Percentiles rank a stretch among this genome's conserved stretches.
Evolutionary conservation across 2,797 vertebrate genomes (phyloP).

Genomic region (Hypotaenidia philippensis): DNA sequence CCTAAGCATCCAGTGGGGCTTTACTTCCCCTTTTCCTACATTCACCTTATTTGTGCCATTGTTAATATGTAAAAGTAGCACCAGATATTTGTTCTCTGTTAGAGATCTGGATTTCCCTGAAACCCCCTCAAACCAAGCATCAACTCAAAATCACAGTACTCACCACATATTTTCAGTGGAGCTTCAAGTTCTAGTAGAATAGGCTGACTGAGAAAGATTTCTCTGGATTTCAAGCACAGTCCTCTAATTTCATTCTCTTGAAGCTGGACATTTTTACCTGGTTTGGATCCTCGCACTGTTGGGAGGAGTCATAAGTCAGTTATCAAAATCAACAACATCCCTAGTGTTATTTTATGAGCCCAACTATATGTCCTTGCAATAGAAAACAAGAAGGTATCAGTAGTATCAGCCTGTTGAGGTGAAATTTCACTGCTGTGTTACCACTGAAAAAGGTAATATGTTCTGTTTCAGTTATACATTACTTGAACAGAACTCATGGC

Average conservation of each 20-base stretch:
- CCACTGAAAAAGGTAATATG: not conserved
- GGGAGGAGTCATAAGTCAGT: constrained; percentile 33
- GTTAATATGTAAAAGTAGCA: not conserved
- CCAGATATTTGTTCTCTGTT: not conserved
- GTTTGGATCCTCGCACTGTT: constrained; percentile 95
- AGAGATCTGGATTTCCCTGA: not conserved
- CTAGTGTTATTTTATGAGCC: not conserved
- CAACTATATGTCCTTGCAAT: not conserved
- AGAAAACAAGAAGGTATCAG: not conserved
- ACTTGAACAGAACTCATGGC: not conserved
- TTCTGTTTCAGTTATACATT: not conserved
- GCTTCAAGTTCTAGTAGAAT: constrained; percentile 98
- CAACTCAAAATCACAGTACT: constrained; percentile 48
- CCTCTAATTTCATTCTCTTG: constrained; percentile 98
- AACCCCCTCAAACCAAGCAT: not conserved
- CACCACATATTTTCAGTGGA: constrained; percentile 97
- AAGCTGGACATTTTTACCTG: constrained; percentile 97
- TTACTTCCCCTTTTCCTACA: not conserved
- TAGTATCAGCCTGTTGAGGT: not conserved
- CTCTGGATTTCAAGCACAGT: constrained; percentile 95
- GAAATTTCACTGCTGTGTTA: not conserved
- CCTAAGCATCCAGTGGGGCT: not conserved
- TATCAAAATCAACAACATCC: not conserved
- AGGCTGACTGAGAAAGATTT: constrained; percentile 98
- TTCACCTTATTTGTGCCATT: not conserved